Base-by-base conservation (phyloP, 2,888 invertebrate genomes). In the Nomada lathburiana region DNA sequence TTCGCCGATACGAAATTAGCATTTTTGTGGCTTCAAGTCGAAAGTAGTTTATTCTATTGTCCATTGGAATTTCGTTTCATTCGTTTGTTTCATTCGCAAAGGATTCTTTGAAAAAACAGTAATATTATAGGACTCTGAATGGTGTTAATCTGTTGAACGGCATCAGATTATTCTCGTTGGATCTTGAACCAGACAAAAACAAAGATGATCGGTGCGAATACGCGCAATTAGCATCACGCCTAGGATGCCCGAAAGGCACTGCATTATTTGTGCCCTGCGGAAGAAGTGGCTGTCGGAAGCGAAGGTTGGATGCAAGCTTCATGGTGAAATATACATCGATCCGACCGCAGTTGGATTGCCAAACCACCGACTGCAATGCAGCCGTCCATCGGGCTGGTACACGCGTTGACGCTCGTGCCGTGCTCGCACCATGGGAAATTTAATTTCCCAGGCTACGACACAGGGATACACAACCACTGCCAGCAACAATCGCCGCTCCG, bases 301-400 rank as follows among this genome's bases (percentile, higher is more conserved):
- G 70, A 63, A 81, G 72, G 64, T 57, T 42, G 65, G 64, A 63
- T 57, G 44, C 55, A 62, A 4, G 69, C 59, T 57, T 75, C 76
- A 76, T 65, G 81, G 82, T 83, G 84, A 88, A 86, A 88, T 84
- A 79, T 86, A 85, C 90, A 91, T 91, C 88, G 91, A 92, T 90
- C 89, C 87, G 80, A 91, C 91, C 91, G 86, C 92, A 92, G 89
- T 87, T 87, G 91, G 89, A 91, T 92, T 92, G 91, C 91, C 92
- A 92, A 91, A 92, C 92, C 91, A 79, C 92, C 85, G 89, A 89
- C 91, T 92, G 92, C 91, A 91, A 83, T 91, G 92, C 92, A 91
- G 90, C 80, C 88, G 79, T 80, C 73, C 83, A 65, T 79, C 77
- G 82, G 71, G 23, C 70, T 68, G 74, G 72, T 79, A 83, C 87